These are phyloP conservation scores for Chelon auratus DNA, from an alignment of 2,797 vertebrate species.

Conservation along the genomic window DNA sequence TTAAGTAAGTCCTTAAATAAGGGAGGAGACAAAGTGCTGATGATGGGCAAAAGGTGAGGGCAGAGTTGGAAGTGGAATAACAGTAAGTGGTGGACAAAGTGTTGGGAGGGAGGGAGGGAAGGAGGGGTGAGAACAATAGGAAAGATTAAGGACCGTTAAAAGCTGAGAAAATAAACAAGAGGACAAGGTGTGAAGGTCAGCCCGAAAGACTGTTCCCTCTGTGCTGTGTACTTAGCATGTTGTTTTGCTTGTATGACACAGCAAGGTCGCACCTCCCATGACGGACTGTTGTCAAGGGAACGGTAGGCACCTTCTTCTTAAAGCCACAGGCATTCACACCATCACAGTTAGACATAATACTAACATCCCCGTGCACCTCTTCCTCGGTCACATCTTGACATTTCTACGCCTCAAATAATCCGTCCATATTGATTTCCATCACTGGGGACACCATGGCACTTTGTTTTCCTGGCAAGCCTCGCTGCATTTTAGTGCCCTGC, in stretches of 20 bases:
- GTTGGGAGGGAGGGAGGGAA: not conserved
- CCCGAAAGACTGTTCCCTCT: not conserved
- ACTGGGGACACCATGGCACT: too few relatives aligned
- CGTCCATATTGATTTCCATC: conserved; percentile 13
- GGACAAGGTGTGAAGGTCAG: not conserved
- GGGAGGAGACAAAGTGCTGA: conserved; percentile 6
- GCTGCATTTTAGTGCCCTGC: not conserved
- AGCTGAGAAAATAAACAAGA: not conserved
- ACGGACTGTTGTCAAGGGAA: conserved; percentile 67
- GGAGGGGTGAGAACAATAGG: not conserved
- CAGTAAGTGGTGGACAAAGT: not conserved
- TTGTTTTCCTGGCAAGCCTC: not conserved
- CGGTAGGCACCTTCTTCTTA: conserved; percentile 52
- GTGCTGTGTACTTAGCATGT: conserved; percentile 16
- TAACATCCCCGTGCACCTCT: not conserved
- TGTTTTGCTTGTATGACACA: conserved; percentile 39
- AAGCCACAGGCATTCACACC: conserved; percentile 38
- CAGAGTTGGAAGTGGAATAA: not conserved
- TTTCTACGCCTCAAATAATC: conserved; percentile 1
- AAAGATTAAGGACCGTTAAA: not conserved
- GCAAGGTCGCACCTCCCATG: conserved; percentile 60
- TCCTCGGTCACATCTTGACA: conserved; percentile 3
- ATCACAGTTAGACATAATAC: not conserved
- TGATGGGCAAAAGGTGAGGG: not conserved
- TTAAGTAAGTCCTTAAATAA: conserved; percentile 10